These are phyloP conservation scores for Temnothorax longispinosus DNA, from an alignment of 1,140 invertebrate genomes.

Conservation along the genomic window DNA sequence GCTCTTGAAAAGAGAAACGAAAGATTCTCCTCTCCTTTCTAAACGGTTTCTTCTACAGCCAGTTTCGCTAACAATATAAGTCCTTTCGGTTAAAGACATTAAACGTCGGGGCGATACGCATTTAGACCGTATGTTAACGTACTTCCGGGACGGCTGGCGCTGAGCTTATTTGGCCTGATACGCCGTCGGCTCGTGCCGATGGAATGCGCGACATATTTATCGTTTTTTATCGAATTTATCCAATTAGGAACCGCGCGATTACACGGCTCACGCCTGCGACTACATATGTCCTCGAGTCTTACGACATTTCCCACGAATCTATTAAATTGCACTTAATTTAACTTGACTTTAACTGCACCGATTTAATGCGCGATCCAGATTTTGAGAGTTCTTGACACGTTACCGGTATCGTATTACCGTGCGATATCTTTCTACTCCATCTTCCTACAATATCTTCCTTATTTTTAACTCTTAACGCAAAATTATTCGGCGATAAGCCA, in stretches of 20 bases:
- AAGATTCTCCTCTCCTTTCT: background rate
- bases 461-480: conserved; percentile 24
- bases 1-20: background rate
- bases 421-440: background rate
- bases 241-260: background rate
- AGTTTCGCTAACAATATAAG: conserved; percentile 31
- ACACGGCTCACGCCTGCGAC: background rate
- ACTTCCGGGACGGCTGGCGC: conserved; percentile 76
- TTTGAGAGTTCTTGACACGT: background rate
- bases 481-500: conserved; percentile 42
- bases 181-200: conserved; percentile 51
- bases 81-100: conserved; percentile 35
- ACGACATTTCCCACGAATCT: background rate
- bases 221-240: conserved; percentile 14
- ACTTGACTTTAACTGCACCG: background rate
- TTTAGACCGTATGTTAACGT: conserved; percentile 82
- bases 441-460: background rate
- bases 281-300: background rate
- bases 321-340: conserved; percentile 2
- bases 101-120: conserved; percentile 62
- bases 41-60: background rate
- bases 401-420: conserved; percentile 30
- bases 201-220: conserved; percentile 54
- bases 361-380: conserved; percentile 11
- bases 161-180: conserved; percentile 78